Conservation (phyloP, 2,797 vertebrate species). For the Dicrostonyx torquatus region DNA sequence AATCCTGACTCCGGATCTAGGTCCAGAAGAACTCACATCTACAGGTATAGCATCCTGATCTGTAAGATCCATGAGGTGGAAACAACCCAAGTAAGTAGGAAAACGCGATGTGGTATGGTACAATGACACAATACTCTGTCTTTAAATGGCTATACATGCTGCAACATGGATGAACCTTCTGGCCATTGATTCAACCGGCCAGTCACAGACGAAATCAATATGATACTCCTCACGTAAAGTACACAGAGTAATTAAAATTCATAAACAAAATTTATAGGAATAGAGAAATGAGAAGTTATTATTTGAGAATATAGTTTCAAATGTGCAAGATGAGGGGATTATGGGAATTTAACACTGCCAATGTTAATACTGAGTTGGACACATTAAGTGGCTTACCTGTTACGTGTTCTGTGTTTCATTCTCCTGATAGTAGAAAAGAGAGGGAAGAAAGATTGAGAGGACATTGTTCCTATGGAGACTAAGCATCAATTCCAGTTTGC, state of each 20-base stretch:
- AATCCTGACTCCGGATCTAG: background rate
- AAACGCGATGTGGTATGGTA: background rate
- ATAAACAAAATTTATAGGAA: background rate
- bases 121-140: background rate
- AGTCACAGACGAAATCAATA: background rate
- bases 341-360: background rate
- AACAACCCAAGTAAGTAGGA: background rate
- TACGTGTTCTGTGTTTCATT: constrained; percentile 3
- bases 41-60: background rate
- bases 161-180: background rate
- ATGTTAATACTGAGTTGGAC: background rate
- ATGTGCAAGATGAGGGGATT: constrained; percentile 35
- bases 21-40: background rate
- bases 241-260: background rate
- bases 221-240: background rate
- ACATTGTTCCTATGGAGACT: background rate
- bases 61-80: background rate
- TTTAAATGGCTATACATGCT: background rate
- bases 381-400: background rate
- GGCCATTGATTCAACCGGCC: background rate
- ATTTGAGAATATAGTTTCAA: background rate
- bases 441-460: background rate
- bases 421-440: background rate
- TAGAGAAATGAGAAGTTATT: background rate
- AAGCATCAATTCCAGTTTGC: background rate